A percentile compares a stretch with the other conserved stretches of the same genome.
These are phyloP conservation scores for Nasonia giraulti DNA, from an alignment of 1,140 invertebrate species.

Conservation along the genomic window DNA sequence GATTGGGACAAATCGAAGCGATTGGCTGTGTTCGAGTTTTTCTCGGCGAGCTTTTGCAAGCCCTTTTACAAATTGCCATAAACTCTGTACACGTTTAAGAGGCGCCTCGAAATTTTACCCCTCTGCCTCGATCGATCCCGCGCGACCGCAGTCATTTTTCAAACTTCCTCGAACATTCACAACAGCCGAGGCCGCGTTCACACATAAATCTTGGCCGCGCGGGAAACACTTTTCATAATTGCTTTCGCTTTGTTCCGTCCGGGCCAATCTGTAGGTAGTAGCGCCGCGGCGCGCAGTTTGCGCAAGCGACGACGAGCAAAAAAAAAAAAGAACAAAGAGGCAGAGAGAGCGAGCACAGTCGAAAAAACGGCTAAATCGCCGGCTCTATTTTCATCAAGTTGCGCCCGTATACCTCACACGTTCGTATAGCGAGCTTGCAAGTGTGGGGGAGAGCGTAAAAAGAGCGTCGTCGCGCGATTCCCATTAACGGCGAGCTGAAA, in stretches of 20 bases:
- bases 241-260: background rate
- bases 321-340: background rate
- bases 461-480: slow-evolving; percentile 36
- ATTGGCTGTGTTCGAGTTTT: no score
- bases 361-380: background rate
- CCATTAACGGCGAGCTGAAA: slow-evolving; percentile 13
- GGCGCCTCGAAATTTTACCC: no score
- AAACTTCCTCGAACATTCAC: background rate
- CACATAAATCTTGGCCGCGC: background rate
- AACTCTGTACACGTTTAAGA: no score
- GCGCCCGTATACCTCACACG: background rate
- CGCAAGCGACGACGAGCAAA: background rate
- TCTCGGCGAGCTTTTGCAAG: no score
- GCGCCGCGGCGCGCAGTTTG: background rate
- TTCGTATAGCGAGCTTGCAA: no score
- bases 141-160: background rate
- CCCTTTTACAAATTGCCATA: no score
- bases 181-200: background rate
- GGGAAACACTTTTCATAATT: slow-evolving; percentile 20
- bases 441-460: no score
- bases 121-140: background rate
- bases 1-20: no score
- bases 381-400: slow-evolving; percentile 10
- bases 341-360: background rate
- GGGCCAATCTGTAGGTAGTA: background rate